Conservation (phyloP, 1,140 invertebrate genomes). For the Bombus difficillimus region DNA sequence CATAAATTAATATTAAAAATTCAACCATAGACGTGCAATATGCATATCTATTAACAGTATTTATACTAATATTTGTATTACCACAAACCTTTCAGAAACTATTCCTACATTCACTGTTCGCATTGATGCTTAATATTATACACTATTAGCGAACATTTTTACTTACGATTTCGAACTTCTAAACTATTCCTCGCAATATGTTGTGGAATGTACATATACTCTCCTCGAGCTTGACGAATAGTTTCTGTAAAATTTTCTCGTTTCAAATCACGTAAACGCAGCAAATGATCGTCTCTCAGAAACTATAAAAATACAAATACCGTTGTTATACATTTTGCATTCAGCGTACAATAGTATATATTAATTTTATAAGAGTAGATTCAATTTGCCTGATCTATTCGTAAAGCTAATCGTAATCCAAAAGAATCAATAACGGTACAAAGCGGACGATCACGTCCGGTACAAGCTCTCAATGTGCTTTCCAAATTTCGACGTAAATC, state of each 20-base stretch:
- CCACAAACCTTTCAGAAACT: not conserved
- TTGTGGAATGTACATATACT: constrained; percentile 79
- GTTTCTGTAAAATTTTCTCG: constrained; percentile 79
- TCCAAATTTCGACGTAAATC: constrained; percentile 85
- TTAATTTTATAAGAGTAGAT: not conserved
- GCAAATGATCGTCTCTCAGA: constrained; percentile 75
- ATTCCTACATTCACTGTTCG: not conserved
- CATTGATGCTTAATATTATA: not conserved
- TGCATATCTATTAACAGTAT: no score
- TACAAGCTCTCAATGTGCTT: constrained; percentile 84
- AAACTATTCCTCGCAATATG: constrained; percentile 76
- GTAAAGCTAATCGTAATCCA: constrained; percentile 83
- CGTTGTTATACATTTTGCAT: not conserved
- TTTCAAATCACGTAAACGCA: constrained; percentile 66
- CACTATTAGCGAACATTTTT: not conserved
- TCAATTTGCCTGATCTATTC: constrained; percentile 77
- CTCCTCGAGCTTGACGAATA: constrained; percentile 77
- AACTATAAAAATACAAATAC: constrained; percentile 70
- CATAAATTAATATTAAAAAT: no score
- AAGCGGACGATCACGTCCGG: constrained; percentile 84
- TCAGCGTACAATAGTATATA: no score
- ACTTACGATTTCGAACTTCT: constrained; percentile 78
- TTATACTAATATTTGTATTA: no score
- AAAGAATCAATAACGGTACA: constrained; percentile 87
- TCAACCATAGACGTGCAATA: no score